Evolutionary conservation across 2,888 invertebrate species (phyloP), one percentile per base, ranked within the genome.

Genomic region (Cheilosia vulpina): DNA sequence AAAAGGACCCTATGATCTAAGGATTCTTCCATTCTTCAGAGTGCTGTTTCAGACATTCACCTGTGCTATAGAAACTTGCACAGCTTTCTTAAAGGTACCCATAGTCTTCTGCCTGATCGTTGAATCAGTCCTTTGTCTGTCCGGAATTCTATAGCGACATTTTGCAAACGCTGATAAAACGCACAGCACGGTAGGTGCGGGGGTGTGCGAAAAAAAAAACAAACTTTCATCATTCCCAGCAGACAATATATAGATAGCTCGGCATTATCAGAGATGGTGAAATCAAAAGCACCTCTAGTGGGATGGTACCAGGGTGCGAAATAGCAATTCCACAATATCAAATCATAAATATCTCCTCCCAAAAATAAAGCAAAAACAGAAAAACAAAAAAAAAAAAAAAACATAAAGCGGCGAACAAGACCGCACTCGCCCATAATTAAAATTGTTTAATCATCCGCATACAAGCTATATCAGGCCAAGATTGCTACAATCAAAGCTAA

Each of bases 361-460:
- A 17, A 62, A 75, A 55, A 50, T 47, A 47, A 27, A 27, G 6
- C 6, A 7, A 27, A 27, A 27, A 27, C 27, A 31, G 31, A 31
- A 17, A 57, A 75, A 55, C 50, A 47, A 47, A 9, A 0, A 31
- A 11, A 55, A 19, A 19, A 50, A 45, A 72, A 50, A 60, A 43
- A 45, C 31, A 73, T 24, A 63, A 71, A 57, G 19, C 69, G 19
- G 34, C 50, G 45, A 62, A 78, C 68, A 73, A 50, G 69, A 63
- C 63, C 24, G 17, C 50, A 58, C 62, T 75, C 71, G 77, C 68
- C 75, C 65, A 80, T 84, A 84, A 84, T 84, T 84, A 84, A 84
- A 84, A 84, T 80, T 75, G 80, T 84, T 76, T 84, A 84, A 84
- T 84, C 84, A 80, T 80, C 75, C 80, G 60, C 80, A 80, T 84